Conservation (phyloP, 2,797 vertebrate genomes). For the Galagoides demidoff region DNA sequence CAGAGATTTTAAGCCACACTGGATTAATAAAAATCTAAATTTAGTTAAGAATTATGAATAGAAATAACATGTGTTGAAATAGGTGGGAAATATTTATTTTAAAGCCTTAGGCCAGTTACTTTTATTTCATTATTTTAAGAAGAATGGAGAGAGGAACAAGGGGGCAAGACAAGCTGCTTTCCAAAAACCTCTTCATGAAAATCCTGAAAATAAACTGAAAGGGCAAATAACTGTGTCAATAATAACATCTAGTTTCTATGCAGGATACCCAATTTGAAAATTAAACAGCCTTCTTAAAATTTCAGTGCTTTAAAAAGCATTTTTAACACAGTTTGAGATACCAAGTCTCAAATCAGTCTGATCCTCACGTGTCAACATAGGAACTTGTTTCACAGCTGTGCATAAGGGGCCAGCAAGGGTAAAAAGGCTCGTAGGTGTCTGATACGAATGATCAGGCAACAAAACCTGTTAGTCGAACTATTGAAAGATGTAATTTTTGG, state of each 20-base stretch:
- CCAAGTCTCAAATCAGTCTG: background rate
- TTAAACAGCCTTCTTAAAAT: background rate
- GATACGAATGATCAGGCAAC: background rate
- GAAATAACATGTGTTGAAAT: slow-evolving; percentile 91
- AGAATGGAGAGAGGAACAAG: slow-evolving; percentile 11
- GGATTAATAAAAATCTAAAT: slow-evolving; percentile 93
- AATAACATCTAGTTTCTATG: background rate
- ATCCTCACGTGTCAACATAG: background rate
- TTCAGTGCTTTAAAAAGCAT: background rate
- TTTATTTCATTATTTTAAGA: slow-evolving; percentile 80
- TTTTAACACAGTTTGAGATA: background rate
- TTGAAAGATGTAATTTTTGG: background rate
- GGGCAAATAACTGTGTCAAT: background rate
- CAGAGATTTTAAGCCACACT: slow-evolving; percentile 92
- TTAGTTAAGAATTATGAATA: slow-evolving; percentile 92
- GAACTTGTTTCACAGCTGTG: background rate
- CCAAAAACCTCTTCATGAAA: background rate
- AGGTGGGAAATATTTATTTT: slow-evolving; percentile 86
- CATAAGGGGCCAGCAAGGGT: background rate
- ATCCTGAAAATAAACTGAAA: background rate
- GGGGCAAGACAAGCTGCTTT: background rate
- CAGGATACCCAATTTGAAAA: background rate
- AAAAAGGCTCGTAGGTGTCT: background rate
- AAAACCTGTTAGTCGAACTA: background rate
- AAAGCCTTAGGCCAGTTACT: slow-evolving; percentile 78